Percentiles rank a stretch among this genome's conserved stretches.
Conservation (phyloP, 2,888 invertebrate genomes). For the Ellobium chinense region DNA sequence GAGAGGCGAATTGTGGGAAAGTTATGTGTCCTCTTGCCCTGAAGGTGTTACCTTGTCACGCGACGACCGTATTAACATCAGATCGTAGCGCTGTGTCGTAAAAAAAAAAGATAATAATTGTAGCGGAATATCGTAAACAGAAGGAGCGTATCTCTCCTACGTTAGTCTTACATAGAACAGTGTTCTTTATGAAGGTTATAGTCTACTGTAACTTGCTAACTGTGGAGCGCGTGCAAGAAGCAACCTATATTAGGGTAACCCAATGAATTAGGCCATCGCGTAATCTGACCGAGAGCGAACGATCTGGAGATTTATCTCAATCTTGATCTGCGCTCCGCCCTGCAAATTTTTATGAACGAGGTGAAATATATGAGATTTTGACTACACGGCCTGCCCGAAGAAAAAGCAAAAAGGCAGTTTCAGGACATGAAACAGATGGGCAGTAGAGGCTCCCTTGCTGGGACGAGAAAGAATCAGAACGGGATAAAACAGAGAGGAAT, state of each 20-base stretch:
- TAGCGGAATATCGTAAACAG: too few species aligned
- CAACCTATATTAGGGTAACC: neutral
- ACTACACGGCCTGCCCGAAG: too few species aligned
- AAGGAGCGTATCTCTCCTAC: too few species aligned
- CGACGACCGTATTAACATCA: neutral
- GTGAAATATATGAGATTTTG: conserved; percentile 3
- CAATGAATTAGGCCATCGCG: neutral
- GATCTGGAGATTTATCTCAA: neutral
- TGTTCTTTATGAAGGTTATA: too few species aligned
- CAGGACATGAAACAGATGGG: too few species aligned
- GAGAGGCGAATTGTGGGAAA: conserved; percentile 9
- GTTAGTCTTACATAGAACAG: too few species aligned
- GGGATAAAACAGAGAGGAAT: too few species aligned
- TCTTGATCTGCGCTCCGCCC: neutral
- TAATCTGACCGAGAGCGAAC: neutral
- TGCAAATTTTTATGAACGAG: neutral
- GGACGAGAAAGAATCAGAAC: too few species aligned
- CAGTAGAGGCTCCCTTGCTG: too few species aligned
- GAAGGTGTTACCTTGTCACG: conserved; percentile 13
- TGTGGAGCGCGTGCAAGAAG: neutral
- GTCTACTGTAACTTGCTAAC: conserved; percentile 1
- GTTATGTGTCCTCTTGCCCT: neutral
- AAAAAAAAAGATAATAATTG: too few species aligned
- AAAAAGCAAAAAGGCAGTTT: too few species aligned
- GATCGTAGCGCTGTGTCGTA: neutral